Evolutionary conservation across 1,140 invertebrate species (phyloP).

Genomic region (Panagrolaimus sp.): DNA sequence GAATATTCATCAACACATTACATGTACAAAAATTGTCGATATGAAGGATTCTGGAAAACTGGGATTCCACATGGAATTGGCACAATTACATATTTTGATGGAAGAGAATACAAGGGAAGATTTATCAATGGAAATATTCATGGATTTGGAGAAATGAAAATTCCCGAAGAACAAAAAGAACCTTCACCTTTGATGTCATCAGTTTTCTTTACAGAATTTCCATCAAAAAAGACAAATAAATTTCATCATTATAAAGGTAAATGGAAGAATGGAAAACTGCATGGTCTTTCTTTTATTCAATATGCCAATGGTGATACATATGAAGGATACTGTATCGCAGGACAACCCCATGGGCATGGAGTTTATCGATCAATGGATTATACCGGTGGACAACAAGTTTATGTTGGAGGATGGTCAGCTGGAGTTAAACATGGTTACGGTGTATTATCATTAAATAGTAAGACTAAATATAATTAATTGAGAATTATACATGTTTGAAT

Average conservation of each 20-base stretch:
- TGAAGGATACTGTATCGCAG: slow-evolving; percentile 30
- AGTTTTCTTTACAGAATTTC: slow-evolving; percentile 18
- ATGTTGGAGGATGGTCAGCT: slow-evolving; percentile 28
- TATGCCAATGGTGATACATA: slow-evolving; percentile 33
- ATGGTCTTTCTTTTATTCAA: slow-evolving; percentile 29
- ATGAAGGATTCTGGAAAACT: slow-evolving; percentile 27
- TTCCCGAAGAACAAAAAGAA: slow-evolving; percentile 11
- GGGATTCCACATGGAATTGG: slow-evolving; percentile 29
- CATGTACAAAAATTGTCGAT: slow-evolving; percentile 13
- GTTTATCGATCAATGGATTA: slow-evolving; percentile 23
- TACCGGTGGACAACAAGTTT: slow-evolving; percentile 15
- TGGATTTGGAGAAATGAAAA: slow-evolving; percentile 32
- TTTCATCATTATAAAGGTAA: slow-evolving; percentile 19
- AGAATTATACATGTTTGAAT: background rate
- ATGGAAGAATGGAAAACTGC: slow-evolving; percentile 23
- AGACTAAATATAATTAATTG: background rate
- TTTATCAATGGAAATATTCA: slow-evolving; percentile 30
- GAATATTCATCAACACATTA: slow-evolving; percentile 31
- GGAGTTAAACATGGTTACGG: slow-evolving; percentile 30
- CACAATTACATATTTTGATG: slow-evolving; percentile 22
- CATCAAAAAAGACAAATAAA: slow-evolving; percentile 9
- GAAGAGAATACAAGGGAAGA: slow-evolving; percentile 27
- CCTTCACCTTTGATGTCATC: slow-evolving; percentile 10
- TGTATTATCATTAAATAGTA: slow-evolving; percentile 24
- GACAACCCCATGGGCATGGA: slow-evolving; percentile 29